A percentile compares a stretch with the other conserved stretches of the same genome.
These are phyloP conservation scores for Dryocosmus kuriphilus DNA, from an alignment of 2,888 invertebrate genomes.

Conservation along the genomic window DNA sequence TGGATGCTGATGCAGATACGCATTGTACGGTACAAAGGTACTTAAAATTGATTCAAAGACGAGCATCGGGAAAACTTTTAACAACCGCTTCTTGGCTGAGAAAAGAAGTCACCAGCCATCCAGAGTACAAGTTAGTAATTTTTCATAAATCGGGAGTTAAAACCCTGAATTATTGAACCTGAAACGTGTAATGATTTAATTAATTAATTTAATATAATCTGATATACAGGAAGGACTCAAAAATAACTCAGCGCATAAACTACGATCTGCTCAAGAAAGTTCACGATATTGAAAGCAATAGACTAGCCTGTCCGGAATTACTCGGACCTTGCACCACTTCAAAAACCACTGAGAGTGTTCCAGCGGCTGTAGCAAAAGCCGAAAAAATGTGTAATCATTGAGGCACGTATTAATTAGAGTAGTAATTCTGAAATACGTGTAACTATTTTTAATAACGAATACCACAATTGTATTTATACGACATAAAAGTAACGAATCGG, in stretches of 20 bases:
- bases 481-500: conserved; percentile 26
- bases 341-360: conserved; percentile 92
- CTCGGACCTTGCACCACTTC: conserved; percentile 86
- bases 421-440: conserved; percentile 12
- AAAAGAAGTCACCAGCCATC: conserved; percentile 91
- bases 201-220: not conserved
- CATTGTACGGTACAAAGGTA: conserved; percentile 98
- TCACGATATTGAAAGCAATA: conserved; percentile 86
- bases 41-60: conserved; percentile 92
- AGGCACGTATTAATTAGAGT: conserved; percentile 39
- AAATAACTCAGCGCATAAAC: conserved; percentile 91
- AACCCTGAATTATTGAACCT: not conserved
- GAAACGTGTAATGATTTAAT: too few relatives aligned
- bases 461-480: conserved; percentile 35
- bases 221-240: conserved; percentile 87
- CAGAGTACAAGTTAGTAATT: conserved; percentile 89
- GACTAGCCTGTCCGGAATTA: conserved; percentile 85
- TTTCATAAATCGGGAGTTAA: not conserved
- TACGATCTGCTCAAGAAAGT: conserved; percentile 92
- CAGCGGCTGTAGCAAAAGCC: conserved; percentile 85
- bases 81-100: conserved; percentile 98
- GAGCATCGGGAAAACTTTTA: conserved; percentile 92
- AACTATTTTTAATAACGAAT: conserved; percentile 19
- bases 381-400: conserved; percentile 60
- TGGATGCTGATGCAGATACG: conserved; percentile 99